A percentile compares a stretch with the other conserved stretches of the same genome.
Conservation (phyloP, 1,140 invertebrate genomes). For the Drosophila willistoni region DNA sequence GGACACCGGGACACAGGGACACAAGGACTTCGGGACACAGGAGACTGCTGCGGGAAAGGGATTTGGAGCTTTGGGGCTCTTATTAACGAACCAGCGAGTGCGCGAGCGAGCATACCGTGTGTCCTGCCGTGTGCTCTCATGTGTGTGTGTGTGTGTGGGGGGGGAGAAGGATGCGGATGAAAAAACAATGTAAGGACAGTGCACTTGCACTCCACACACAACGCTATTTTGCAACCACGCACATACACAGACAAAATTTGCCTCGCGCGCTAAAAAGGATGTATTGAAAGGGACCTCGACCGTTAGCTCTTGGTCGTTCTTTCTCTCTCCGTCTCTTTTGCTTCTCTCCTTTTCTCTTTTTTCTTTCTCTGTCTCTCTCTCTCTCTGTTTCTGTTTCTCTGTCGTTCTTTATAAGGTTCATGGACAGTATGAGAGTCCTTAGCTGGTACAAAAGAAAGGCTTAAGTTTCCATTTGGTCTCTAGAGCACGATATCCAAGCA, state of each 20-base stretch:
- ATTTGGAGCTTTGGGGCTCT: constrained; percentile 59
- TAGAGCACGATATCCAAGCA: constrained; percentile 77
- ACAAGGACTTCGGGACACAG: constrained; percentile 4
- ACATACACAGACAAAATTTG: constrained; percentile 57
- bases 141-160: constrained; percentile 13
- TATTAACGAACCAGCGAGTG: constrained; percentile 78
- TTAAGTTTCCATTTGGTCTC: constrained; percentile 82
- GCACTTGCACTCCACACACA: constrained; percentile 75
- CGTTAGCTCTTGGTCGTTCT: constrained; percentile 25
- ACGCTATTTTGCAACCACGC: constrained; percentile 30
- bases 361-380: neutral
- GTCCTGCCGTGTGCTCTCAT: constrained; percentile 43
- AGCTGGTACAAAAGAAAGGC: constrained; percentile 80
- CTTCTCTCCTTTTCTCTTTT: neutral
- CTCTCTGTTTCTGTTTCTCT: neutral
- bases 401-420: constrained; percentile 57
- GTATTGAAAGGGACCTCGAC: constrained; percentile 68
- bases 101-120: constrained; percentile 65
- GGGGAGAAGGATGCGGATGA: constrained; percentile 28
- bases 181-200: constrained; percentile 70
- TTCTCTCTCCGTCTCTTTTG: neutral
- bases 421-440: constrained; percentile 81
- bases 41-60: constrained; percentile 22
- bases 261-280: constrained; percentile 73
- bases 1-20: neutral